A percentile compares a stretch with the other conserved stretches of the same genome.
These are phyloP conservation scores for Diorhabda carinulata DNA, from an alignment of 1,140 invertebrate species.

Conservation along the genomic window DNA sequence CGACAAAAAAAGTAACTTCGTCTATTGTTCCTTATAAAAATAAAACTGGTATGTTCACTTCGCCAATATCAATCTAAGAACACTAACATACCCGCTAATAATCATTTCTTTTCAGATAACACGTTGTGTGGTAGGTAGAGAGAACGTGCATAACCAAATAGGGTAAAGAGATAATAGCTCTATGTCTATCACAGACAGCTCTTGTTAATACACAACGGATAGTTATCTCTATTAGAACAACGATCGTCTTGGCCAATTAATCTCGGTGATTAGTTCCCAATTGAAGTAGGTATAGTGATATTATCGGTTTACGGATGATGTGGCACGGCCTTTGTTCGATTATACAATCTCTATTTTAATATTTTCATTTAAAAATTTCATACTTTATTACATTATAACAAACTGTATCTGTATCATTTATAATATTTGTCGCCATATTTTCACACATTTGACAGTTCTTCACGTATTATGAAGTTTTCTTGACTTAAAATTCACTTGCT, in stretches of 20 bases:
- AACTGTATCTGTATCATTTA: too few relatives aligned
- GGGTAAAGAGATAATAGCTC: neutral
- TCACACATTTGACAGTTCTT: too few relatives aligned
- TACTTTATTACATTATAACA: too few relatives aligned
- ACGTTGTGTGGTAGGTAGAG: conserved; percentile 1
- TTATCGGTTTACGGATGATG: neutral
- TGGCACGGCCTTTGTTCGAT: neutral
- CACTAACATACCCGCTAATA: neutral
- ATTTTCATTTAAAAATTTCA: too few relatives aligned
- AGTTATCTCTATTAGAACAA: conserved; percentile 1
- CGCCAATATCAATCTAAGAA: neutral
- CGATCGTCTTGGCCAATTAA: neutral
- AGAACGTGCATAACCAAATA: neutral
- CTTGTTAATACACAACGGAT: neutral
- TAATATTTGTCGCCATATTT: too few relatives aligned
- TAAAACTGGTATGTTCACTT: neutral
- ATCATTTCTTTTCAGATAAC: neutral
- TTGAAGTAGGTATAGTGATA: neutral
- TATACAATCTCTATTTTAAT: too few relatives aligned
- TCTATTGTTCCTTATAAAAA: neutral
- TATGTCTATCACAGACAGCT: neutral
- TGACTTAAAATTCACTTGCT: too few relatives aligned
- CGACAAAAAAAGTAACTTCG: too few relatives aligned
- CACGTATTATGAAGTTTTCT: too few relatives aligned
- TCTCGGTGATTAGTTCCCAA: neutral